Evolutionary conservation across 2,888 invertebrate species (phyloP).

Genomic region (Leptinotarsa rubiginosa): DNA sequence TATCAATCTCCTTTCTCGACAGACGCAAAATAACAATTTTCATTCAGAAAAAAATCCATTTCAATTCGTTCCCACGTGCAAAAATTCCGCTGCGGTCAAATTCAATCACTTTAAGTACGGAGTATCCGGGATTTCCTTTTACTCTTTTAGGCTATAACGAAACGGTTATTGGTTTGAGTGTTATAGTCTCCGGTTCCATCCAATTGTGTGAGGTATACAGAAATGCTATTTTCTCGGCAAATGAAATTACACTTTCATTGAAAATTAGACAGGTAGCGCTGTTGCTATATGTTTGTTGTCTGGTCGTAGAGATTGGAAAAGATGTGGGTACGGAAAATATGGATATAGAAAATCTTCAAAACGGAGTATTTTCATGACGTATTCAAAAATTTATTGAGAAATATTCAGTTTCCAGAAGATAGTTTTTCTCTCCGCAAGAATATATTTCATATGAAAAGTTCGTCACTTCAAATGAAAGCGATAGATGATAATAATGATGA

Average conservation of each 20-base stretch:
- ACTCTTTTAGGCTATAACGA: not conserved
- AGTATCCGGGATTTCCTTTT: constrained; percentile 11
- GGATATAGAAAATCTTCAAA: too few species aligned
- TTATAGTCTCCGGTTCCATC: constrained; percentile 16
- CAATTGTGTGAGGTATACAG: not conserved
- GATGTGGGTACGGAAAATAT: too few species aligned
- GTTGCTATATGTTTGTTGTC: not conserved
- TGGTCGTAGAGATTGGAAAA: not conserved
- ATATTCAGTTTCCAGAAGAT: too few species aligned
- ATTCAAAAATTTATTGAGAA: too few species aligned
- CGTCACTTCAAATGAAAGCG: too few species aligned
- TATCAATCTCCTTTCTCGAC: not conserved
- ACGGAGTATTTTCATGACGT: too few species aligned
- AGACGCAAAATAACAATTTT: not conserved
- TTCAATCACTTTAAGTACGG: constrained; percentile 13
- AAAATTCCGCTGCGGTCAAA: constrained; percentile 8
- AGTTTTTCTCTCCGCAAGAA: too few species aligned
- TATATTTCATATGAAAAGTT: too few species aligned
- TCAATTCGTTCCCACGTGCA: not conserved
- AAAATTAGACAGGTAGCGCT: not conserved
- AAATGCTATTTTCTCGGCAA: constrained; percentile 3
- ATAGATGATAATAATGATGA: too few species aligned
- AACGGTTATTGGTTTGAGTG: constrained; percentile 7
- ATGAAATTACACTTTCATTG: constrained; percentile 12
- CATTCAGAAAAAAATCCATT: not conserved